These are phyloP conservation scores for Oxytorus armatus DNA, from an alignment of 2,888 invertebrate species.

Conservation along the genomic window DNA sequence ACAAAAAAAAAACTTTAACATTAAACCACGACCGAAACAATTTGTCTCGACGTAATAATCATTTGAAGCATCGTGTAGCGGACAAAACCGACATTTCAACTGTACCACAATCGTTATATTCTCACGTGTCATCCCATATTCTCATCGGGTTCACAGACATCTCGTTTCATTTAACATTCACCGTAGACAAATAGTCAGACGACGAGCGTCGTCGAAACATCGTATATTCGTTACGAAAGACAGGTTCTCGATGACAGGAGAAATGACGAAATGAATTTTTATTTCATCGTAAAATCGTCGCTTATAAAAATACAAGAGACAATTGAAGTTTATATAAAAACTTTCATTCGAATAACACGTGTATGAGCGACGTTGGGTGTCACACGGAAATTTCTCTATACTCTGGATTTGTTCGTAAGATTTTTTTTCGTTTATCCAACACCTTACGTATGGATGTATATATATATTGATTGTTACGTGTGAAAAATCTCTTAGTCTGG, in stretches of 20 bases:
- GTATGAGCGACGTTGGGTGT: conserved; percentile 12
- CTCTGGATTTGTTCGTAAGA: too few relatives aligned
- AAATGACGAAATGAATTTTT: conserved; percentile 13
- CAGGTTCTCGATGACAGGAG: background rate
- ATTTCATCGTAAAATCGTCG: conserved; percentile 4
- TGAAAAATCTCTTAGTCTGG: conserved; percentile 65
- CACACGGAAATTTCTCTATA: conserved; percentile 22
- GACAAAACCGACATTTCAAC: background rate
- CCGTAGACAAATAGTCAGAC: too few relatives aligned
- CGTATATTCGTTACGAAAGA: too few relatives aligned
- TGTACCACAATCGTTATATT: background rate
- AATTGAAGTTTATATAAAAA: background rate
- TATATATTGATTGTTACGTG: conserved; percentile 23
- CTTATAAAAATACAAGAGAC: background rate
- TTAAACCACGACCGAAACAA: background rate
- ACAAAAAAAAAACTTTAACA: background rate
- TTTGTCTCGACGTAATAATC: background rate
- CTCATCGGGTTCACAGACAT: too few relatives aligned
- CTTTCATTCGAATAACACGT: conserved; percentile 1
- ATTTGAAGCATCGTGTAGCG: background rate
- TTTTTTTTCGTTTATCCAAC: background rate
- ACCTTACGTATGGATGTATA: conserved; percentile 1
- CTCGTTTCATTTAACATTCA: too few relatives aligned
- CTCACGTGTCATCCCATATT: background rate
- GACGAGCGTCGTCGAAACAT: too few relatives aligned